Conservation (phyloP, 2,113 vertebrate genomes). For the Forbesichthys papilliferus region DNA sequence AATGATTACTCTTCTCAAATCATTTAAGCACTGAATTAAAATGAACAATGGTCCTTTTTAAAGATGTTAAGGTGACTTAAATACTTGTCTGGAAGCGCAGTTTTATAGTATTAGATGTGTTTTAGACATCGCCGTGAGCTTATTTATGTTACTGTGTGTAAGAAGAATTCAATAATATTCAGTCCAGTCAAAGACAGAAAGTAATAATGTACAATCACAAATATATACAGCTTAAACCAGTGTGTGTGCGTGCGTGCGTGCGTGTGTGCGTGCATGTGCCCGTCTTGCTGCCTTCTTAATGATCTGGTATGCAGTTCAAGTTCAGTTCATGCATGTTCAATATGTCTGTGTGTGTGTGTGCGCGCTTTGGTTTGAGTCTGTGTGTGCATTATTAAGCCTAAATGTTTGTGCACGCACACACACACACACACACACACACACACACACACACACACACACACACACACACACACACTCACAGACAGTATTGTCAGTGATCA, state of each 20-base stretch:
- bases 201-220: background rate
- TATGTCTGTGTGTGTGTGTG: slow-evolving; percentile 4
- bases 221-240: background rate
- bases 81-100: no score
- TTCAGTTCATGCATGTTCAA: slow-evolving; percentile 58
- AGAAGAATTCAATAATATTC: background rate
- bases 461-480: slow-evolving; percentile 1
- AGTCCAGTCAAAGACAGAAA: background rate
- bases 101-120: no score
- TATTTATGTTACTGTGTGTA: no score
- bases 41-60: no score
- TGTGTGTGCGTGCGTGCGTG: slow-evolving; percentile 3
- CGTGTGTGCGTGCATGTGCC: slow-evolving; percentile 4
- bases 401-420: background rate
- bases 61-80: no score
- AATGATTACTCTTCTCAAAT: no score
- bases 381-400: background rate
- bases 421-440: background rate
- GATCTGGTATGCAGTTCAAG: slow-evolving; percentile 61
- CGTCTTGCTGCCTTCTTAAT: slow-evolving; percentile 23
- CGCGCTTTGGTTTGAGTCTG: slow-evolving; percentile 8
- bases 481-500: background rate
- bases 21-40: no score
- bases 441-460: slow-evolving; percentile 6
- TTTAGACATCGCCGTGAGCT: no score